These are phyloP conservation scores for Nylanderia fulva DNA, from an alignment of 1,140 invertebrate species.

Conservation along the genomic window DNA sequence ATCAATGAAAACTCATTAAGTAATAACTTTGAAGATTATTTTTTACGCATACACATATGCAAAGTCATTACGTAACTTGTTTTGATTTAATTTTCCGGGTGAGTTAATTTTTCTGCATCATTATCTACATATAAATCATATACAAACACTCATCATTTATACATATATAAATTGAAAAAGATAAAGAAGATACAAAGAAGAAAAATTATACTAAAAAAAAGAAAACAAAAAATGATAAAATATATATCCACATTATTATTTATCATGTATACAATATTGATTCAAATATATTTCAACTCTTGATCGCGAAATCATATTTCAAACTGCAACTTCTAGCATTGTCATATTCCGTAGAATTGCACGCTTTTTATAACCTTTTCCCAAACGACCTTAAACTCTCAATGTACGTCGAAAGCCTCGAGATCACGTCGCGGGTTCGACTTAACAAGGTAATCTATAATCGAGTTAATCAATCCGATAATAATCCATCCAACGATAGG, in stretches of 20 bases:
- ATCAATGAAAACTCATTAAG: not conserved
- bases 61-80: not conserved
- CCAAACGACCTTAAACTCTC: not conserved
- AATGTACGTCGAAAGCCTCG: not conserved
- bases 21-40: not conserved
- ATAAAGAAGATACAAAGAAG: too few species aligned
- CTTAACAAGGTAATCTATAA: constrained; percentile 30
- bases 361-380: not conserved
- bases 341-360: not conserved
- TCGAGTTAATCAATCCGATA: constrained; percentile 40
- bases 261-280: not conserved
- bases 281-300: not conserved
- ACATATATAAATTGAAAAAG: too few species aligned
- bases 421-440: not conserved
- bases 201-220: too few species aligned
- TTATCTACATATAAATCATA: too few species aligned
- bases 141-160: too few species aligned
- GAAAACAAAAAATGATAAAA: not conserved
- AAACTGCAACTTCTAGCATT: not conserved
- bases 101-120: not conserved
- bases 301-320: not conserved
- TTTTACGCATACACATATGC: not conserved
- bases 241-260: not conserved
- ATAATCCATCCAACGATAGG: constrained; percentile 17
- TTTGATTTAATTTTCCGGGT: too few species aligned